phyloP scores from a whole-genome alignment of 2,888 invertebrate genomes.

The Hololepta plana region DNA sequence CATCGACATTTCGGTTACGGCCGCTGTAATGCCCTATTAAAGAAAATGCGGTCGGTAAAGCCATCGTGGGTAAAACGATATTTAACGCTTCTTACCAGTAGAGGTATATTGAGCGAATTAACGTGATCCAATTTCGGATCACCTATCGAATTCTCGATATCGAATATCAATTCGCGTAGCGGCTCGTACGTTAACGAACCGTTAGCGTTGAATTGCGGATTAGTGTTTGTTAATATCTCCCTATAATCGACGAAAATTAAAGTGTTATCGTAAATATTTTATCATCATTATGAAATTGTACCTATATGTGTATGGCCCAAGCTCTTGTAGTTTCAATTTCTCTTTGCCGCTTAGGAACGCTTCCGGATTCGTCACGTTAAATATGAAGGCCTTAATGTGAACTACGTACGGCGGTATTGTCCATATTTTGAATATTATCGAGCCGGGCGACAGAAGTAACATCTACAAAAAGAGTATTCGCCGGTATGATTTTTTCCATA shows the following conservation, averaged over 20 bases:
- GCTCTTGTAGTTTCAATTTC: constrained; percentile 48
- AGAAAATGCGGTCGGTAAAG: constrained; percentile 6
- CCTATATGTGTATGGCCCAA: constrained; percentile 74
- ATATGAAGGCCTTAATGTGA: constrained; percentile 47
- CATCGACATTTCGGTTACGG: constrained; percentile 31
- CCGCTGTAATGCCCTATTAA: constrained; percentile 38
- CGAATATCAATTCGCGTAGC: constrained; percentile 34
- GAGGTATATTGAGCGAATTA: constrained; percentile 49
- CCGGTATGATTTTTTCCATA: too few species aligned
- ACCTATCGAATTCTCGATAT: constrained; percentile 45
- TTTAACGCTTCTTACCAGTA: constrained; percentile 48
- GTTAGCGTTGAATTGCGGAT: constrained; percentile 31
- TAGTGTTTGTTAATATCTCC: constrained; percentile 47
- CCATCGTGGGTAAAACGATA: constrained; percentile 2
- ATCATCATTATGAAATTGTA: constrained; percentile 27
- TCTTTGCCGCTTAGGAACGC: constrained; percentile 44
- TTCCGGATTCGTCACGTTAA: constrained; percentile 63
- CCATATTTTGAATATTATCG: constrained; percentile 43
- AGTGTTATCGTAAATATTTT: neutral
- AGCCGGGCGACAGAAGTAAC: constrained; percentile 23
- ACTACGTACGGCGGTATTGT: constrained; percentile 45
- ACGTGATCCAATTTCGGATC: constrained; percentile 40
- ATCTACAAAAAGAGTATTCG: constrained; percentile 15
- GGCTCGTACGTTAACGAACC: constrained; percentile 50
- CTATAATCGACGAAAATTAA: constrained; percentile 26